Evolutionary conservation across 2,888 invertebrate genomes (phyloP), one percentile per base, ranked within the genome.

Genomic region (Lasiommata megera): DNA sequence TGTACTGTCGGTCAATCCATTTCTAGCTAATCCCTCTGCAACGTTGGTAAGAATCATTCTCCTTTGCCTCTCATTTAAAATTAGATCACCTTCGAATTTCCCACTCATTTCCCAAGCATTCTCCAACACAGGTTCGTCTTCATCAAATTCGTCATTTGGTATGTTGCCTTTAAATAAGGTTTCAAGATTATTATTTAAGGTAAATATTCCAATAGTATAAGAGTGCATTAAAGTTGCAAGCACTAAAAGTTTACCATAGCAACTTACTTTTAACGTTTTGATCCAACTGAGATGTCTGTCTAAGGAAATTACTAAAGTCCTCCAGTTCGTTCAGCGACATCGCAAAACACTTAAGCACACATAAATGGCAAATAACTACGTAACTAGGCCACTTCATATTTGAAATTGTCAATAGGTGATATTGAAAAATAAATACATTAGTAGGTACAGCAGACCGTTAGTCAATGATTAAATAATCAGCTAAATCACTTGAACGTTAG

Each of bases 31-130:
- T 6, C 88, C 89, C 60, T 88, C 88, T 0, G 82, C 78, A 2
- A 90, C 84, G 29, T 84, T 80, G 56, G 84, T 80, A 0, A 91
- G 80, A 29, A 91, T 85, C 50, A 81, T 65, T n/a, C 82, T 73
- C 60, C 90, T 74, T 65, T 91, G 91, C 16, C 82, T 73, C 17
- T 90, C 88, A 56, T 90, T 91, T 6, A 92, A 76, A 48, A 91
- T 80, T 23, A 92, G 77, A 63, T 92, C 92, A 9, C 92, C 92
- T 65, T 92, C 92, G 58, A 92, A 92, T 66, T 91, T 87, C 6
- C 91, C 91, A 61, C 91, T 91, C 34, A 86, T 82, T 65, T 91
- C 90, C 88, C 92, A 92, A 6, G 91, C 87, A 58, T 91, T 76
- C 54, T 88, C 89, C 29, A 84, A 79, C 40, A 77, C 67, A 0